Conservation (phyloP, 2,888 invertebrate species). For the Agrotis segetum region DNA sequence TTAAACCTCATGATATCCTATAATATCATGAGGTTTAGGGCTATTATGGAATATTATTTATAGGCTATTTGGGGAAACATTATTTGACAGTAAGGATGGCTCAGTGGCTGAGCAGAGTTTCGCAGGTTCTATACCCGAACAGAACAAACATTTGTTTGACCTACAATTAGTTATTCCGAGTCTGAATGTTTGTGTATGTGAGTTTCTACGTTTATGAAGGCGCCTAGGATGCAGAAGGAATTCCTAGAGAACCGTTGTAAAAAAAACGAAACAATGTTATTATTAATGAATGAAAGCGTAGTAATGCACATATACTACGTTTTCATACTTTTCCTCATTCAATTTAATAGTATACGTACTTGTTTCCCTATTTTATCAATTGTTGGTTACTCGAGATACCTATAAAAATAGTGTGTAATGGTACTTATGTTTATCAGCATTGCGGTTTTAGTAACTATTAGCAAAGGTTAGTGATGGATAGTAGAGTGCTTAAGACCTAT, state of each 20-base stretch:
- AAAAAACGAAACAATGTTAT: neutral
- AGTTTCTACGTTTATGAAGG: no score
- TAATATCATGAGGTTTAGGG: no score
- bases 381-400: neutral
- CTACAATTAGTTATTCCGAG: no score
- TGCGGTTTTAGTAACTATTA: neutral
- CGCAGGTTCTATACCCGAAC: no score
- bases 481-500: no score
- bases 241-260: no score
- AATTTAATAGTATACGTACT: neutral
- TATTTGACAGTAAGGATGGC: no score
- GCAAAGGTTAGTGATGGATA: neutral
- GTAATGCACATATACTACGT: neutral
- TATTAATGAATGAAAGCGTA: neutral
- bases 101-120: no score
- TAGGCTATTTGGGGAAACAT: neutral
- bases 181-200: no score
- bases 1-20: neutral
- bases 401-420: neutral
- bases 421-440: neutral
- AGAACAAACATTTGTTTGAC: no score
- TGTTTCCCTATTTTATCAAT: neutral
- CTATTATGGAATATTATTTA: no score
- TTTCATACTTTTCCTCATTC: conserved; percentile 9
- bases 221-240: no score